Percentiles rank a stretch among this genome's conserved stretches.
These are phyloP conservation scores for Euwallacea fornicatus DNA, from an alignment of 1,140 invertebrate genomes.

Conservation along the genomic window DNA sequence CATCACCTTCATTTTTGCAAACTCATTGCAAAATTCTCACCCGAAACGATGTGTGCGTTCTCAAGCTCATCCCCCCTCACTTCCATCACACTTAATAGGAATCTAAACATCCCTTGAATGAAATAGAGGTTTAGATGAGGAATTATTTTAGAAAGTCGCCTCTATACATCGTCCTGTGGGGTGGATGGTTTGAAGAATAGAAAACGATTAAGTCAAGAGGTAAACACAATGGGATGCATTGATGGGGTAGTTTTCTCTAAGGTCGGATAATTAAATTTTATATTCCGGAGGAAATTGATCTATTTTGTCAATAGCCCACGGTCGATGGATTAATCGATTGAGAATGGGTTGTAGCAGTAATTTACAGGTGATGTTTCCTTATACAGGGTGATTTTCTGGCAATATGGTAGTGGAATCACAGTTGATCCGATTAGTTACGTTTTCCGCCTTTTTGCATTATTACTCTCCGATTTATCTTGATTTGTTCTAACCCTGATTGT, in stretches of 20 bases:
- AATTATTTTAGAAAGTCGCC: conserved; percentile 32
- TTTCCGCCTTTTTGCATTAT: not conserved
- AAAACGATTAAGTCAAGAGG: conserved; percentile 38
- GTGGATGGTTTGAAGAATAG: conserved; percentile 32
- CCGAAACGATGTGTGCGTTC: no score
- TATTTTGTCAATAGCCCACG: conserved; percentile 31
- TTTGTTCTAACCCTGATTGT: no score
- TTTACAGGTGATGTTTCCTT: not conserved
- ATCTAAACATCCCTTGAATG: conserved; percentile 24
- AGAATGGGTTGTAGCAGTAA: conserved; percentile 12
- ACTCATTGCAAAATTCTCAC: no score
- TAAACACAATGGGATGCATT: conserved; percentile 31
- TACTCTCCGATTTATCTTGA: no score
- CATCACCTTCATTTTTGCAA: no score
- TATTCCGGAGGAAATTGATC: conserved; percentile 34
- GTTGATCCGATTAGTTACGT: not conserved
- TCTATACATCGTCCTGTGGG: conserved; percentile 27
- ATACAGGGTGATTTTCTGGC: conserved; percentile 4
- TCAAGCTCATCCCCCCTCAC: no score
- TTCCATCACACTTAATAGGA: conserved; percentile 9
- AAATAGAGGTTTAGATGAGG: conserved; percentile 12
- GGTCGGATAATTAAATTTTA: conserved; percentile 36
- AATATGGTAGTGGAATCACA: not conserved
- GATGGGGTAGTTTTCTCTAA: conserved; percentile 29
- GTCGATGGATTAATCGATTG: conserved; percentile 16